Percentiles rank a stretch among this genome's conserved stretches.
Evolutionary conservation across 2,797 vertebrate genomes (phyloP).

Genomic region (Oryzias sinensis): DNA sequence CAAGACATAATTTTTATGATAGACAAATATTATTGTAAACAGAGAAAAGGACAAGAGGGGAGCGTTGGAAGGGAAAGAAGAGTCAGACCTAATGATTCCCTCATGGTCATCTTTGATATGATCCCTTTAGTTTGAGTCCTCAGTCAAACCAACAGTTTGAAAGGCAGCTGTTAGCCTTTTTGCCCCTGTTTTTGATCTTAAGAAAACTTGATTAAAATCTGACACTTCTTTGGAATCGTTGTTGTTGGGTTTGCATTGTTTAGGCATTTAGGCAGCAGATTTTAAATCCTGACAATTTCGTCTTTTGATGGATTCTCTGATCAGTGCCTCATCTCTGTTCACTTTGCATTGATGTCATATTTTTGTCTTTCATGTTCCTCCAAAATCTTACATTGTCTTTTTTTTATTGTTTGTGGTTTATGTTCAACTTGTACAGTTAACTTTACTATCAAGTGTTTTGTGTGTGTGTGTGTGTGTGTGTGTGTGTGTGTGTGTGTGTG

Average conservation of each 20-base stretch:
- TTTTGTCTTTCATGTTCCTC: background rate
- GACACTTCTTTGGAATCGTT: conserved; percentile 13
- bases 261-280: background rate
- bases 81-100: conserved; percentile 36
- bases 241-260: conserved; percentile 5
- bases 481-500: too few species aligned
- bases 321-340: background rate
- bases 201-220: background rate
- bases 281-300: conserved; percentile 1
- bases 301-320: background rate
- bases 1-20: conserved; percentile 17
- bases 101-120: conserved; percentile 59
- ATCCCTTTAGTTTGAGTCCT: conserved; percentile 25
- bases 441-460: background rate
- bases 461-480: too few species aligned
- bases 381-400: background rate
- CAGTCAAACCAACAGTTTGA: conserved; percentile 35
- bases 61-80: conserved; percentile 20
- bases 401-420: background rate
- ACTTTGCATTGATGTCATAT: background rate
- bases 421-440: background rate
- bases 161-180: conserved; percentile 41
- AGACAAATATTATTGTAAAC: conserved; percentile 1
- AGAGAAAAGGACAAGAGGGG: conserved; percentile 13
- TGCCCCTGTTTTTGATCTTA: conserved; percentile 36